These are phyloP conservation scores for Pampus argenteus DNA, from an alignment of 2,797 vertebrate species.

Conservation along the genomic window DNA sequence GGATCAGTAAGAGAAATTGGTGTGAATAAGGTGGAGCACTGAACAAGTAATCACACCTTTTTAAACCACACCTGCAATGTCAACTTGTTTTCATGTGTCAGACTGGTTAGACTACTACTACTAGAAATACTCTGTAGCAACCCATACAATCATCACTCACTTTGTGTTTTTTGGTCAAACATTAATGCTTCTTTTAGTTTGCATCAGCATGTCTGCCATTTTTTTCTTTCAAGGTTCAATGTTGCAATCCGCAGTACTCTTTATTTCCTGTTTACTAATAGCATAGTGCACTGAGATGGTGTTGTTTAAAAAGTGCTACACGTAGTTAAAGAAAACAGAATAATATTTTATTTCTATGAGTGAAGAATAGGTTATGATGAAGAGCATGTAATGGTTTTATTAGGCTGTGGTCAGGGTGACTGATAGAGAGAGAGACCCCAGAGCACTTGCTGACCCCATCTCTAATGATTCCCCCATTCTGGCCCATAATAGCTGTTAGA, in stretches of 20 bases:
- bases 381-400: slow-evolving; percentile 80
- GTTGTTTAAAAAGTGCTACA: slow-evolving; percentile 13
- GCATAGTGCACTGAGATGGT: not conserved
- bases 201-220: not conserved
- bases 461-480: slow-evolving; percentile 81
- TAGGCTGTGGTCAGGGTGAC: slow-evolving; percentile 79
- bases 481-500: slow-evolving; percentile 80
- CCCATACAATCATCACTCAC: not conserved
- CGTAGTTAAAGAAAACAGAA: slow-evolving; percentile 41
- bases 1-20: not conserved
- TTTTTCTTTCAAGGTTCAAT: slow-evolving; percentile 1
- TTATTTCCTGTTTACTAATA: slow-evolving; percentile 1
- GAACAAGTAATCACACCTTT: too few species aligned
- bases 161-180: slow-evolving; percentile 11
- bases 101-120: slow-evolving; percentile 55
- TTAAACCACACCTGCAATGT: slow-evolving; percentile 50
- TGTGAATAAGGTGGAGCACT: not conserved
- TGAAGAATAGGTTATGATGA: slow-evolving; percentile 66
- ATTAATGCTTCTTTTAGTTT: slow-evolving; percentile 19
- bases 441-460: slow-evolving; percentile 81
- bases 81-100: slow-evolving; percentile 28
- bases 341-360: slow-evolving; percentile 53
- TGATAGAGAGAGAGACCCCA: slow-evolving; percentile 69
- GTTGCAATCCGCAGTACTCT: not conserved
- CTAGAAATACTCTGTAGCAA: not conserved